Conservation (phyloP, 92 coral and sea anemone species). For the Scolanthus callimorphus region DNA sequence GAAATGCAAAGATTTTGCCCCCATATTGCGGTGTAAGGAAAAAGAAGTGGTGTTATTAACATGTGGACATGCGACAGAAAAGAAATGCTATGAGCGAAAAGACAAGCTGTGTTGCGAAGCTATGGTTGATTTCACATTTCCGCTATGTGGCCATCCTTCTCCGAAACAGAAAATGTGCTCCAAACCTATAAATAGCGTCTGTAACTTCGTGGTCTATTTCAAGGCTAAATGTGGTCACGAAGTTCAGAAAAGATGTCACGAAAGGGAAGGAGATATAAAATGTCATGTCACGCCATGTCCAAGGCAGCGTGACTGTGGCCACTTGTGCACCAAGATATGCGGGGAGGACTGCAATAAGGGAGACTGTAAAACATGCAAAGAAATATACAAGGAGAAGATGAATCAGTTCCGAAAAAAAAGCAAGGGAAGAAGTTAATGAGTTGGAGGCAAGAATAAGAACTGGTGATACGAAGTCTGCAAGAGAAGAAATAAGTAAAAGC, state of each 20-base stretch:
- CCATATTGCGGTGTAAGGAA: background rate
- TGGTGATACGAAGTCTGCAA: slow-evolving; percentile 1
- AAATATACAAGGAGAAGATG: slow-evolving; percentile 12
- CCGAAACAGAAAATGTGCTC: slow-evolving; percentile 14
- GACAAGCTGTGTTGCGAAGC: background rate
- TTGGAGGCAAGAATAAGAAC: background rate
- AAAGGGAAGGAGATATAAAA: slow-evolving; percentile 1
- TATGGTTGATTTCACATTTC: slow-evolving; percentile 15
- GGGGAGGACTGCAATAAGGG: slow-evolving; percentile 33
- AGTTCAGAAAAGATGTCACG: background rate
- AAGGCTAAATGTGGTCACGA: slow-evolving; percentile 3
- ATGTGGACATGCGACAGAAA: background rate
- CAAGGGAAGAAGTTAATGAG: slow-evolving; percentile 14
- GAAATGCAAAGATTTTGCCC: background rate
- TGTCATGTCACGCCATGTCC: slow-evolving; percentile 20
- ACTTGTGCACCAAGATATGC: slow-evolving; percentile 19
- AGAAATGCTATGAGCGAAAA: background rate
- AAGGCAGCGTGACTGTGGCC: slow-evolving; percentile 18
- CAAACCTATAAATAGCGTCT: slow-evolving; percentile 5
- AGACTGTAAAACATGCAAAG: slow-evolving; percentile 18
- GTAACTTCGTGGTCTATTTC: background rate
- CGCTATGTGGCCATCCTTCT: slow-evolving; percentile 18
- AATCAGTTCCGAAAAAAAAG: slow-evolving; percentile 14
- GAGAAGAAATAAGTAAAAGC: background rate
- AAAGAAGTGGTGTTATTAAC: background rate